A percentile compares a stretch with the other conserved stretches of the same genome.
phyloP scores from a whole-genome alignment of 1,140 invertebrate species.

The Anagrus nilaparvatae region DNA sequence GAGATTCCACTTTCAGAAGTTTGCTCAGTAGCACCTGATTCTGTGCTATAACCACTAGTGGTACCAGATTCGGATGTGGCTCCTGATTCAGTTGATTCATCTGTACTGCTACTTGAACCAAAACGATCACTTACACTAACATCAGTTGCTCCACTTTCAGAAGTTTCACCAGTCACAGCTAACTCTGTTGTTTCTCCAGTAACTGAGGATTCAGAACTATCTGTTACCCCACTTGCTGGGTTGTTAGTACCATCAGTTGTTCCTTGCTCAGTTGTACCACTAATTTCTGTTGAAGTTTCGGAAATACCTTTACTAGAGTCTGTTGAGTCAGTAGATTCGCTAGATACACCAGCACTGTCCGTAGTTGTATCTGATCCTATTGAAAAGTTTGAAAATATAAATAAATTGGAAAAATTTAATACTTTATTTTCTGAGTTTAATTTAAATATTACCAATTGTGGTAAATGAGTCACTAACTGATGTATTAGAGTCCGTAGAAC shows the following conservation, averaged over 20 bases:
- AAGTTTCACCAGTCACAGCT: constrained; percentile 14
- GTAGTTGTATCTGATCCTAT: constrained; percentile 19
- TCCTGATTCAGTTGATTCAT: constrained; percentile 16
- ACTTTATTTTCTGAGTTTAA: constrained; percentile 18
- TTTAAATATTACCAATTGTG: too few species aligned
- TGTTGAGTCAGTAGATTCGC: constrained; percentile 7
- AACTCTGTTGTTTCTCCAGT: constrained; percentile 2
- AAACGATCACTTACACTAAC: too few species aligned
- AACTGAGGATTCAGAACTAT: too few species aligned
- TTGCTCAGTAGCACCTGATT: constrained; percentile 2
- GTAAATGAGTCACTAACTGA: too few species aligned
- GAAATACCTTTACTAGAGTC: constrained; percentile 7
- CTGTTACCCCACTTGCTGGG: constrained; percentile 14
- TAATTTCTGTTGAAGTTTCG: not conserved
- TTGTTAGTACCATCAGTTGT: constrained; percentile 12
- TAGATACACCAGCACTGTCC: not conserved
- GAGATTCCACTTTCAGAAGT: constrained; percentile 19
- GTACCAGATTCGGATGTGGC: constrained; percentile 19
- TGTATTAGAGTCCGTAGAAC: too few species aligned
- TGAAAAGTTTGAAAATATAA: too few species aligned
- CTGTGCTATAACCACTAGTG: constrained; percentile 6
- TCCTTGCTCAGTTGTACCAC: constrained; percentile 1
- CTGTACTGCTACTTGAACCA: too few species aligned
- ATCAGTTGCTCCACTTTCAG: constrained; percentile 12
- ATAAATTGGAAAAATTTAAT: too few species aligned